A percentile compares a stretch with the other conserved stretches of the same genome.
These are phyloP conservation scores for Clivina fossor DNA, from an alignment of 2,888 invertebrate genomes.

Conservation along the genomic window DNA sequence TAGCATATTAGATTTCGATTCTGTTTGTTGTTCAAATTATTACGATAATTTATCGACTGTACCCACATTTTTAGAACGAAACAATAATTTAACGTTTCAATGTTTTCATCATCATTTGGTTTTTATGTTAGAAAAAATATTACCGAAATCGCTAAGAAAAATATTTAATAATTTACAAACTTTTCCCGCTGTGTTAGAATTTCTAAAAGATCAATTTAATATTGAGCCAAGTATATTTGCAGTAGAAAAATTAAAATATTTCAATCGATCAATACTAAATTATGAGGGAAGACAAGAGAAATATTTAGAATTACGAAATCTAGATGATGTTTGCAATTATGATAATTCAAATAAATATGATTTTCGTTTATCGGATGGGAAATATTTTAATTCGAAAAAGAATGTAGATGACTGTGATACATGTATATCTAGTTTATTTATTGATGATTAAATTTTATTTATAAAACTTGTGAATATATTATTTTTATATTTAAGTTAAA, in stretches of 20 bases:
- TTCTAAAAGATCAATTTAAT: conserved; percentile 63
- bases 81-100: conserved; percentile 69
- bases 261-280: conserved; percentile 41
- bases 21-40: conserved; percentile 1
- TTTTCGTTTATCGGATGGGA: conserved; percentile 44
- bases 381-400: conserved; percentile 47
- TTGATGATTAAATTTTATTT: conserved; percentile 42
- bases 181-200: conserved; percentile 69
- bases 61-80: conserved; percentile 52
- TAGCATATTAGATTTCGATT: conserved; percentile 48
- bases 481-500: neutral
- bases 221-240: conserved; percentile 51
- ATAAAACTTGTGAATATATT: neutral
- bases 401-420: conserved; percentile 36
- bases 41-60: conserved; percentile 38
- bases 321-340: conserved; percentile 21
- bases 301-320: conserved; percentile 43
- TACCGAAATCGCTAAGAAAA: conserved; percentile 71
- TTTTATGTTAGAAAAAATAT: conserved; percentile 87
- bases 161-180: conserved; percentile 77
- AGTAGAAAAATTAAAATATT: conserved; percentile 42
- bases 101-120: conserved; percentile 95
- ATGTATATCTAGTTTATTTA: conserved; percentile 47
- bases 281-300: conserved; percentile 42
- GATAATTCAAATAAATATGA: conserved; percentile 37